Conservation (phyloP, 2,113 vertebrate species). For the Bolborhynchus lineola region DNA sequence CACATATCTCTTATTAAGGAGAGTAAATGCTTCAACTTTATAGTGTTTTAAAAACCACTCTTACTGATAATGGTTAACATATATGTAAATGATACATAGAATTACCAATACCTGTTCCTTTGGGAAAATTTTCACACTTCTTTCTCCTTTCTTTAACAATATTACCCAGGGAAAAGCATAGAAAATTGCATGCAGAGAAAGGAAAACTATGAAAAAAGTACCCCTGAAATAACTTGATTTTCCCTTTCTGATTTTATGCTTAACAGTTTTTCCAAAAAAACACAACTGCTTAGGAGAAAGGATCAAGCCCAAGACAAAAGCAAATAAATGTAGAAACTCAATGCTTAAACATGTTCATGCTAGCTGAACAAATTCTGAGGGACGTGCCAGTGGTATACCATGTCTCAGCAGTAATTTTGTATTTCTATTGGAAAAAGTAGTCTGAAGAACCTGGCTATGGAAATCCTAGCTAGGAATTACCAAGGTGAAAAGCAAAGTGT, state of each 20-base stretch:
- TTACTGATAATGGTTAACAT: not conserved
- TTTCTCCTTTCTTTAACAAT: not conserved
- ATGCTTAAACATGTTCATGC: not conserved
- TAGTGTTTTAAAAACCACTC: not conserved
- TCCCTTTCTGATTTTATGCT: not conserved
- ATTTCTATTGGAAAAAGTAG: not conserved
- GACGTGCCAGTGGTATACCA: not conserved
- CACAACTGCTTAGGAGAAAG: not conserved
- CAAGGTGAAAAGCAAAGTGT: not conserved
- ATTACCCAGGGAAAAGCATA: not conserved
- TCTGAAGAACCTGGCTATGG: not conserved
- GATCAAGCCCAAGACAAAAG: not conserved
- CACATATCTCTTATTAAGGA: not conserved
- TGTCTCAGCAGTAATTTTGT: not conserved
- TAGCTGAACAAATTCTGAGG: not conserved
- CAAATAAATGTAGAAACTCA: not conserved
- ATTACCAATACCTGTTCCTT: not conserved
- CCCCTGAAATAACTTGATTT: not conserved
- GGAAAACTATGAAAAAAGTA: not conserved
- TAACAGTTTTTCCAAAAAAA: not conserved
- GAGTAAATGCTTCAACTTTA: not conserved
- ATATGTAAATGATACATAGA: not conserved
- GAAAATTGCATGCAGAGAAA: not conserved
- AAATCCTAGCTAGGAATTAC: not conserved
- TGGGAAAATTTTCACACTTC: not conserved